Evolutionary conservation across 2,797 vertebrate species (phyloP).

Genomic region (Lophotriccus pileatus): DNA sequence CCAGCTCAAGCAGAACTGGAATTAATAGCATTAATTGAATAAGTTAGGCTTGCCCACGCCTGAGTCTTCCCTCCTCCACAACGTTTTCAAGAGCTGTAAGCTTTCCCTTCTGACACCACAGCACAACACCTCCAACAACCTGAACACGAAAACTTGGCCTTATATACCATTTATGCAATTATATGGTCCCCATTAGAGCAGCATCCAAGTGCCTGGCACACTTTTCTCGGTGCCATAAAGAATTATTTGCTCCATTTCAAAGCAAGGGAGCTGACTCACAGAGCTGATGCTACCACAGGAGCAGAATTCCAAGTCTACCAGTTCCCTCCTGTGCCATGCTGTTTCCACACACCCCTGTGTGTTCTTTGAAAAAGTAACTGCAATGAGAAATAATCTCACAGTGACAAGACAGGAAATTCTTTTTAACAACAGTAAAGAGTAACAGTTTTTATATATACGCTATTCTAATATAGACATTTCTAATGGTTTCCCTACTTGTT

Average conservation of each 20-base stretch:
- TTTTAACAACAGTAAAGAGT: not conserved
- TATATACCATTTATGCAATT: too few relatives aligned
- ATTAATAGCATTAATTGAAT: not conserved
- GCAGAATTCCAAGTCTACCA: not conserved
- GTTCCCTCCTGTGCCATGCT: not conserved
- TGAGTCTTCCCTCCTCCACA: not conserved
- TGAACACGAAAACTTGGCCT: too few relatives aligned
- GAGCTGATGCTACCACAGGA: not conserved
- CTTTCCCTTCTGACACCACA: too few relatives aligned
- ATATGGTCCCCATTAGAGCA: too few relatives aligned
- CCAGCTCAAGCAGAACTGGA: not conserved
- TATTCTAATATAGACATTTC: not conserved
- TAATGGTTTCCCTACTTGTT: not conserved
- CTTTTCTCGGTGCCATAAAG: not conserved
- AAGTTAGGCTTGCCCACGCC: not conserved
- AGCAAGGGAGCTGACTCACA: not conserved
- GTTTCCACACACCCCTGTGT: rapidly evolving
- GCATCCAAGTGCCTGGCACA: not conserved
- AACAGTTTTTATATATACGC: not conserved
- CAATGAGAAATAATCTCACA: not conserved
- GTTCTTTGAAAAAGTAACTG: not conserved
- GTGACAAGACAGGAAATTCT: not conserved
- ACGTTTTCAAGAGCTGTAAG: too few relatives aligned
- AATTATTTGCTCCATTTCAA: not conserved
- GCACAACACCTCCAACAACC: too few relatives aligned